These are phyloP conservation scores for Diuraphis noxia DNA, from an alignment of 1,140 invertebrate genomes.

Conservation along the genomic window DNA sequence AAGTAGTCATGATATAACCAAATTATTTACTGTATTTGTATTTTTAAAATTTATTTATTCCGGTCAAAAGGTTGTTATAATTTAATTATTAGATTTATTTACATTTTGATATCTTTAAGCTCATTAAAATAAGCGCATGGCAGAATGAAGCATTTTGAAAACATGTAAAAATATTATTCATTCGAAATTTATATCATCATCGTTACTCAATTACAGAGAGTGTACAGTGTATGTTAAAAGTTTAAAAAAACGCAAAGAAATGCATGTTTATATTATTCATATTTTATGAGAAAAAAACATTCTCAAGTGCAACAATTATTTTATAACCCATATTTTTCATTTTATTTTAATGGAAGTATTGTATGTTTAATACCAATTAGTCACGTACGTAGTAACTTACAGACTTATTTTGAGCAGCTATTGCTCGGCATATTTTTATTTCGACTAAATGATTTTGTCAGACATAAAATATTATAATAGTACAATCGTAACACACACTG, in stretches of 20 bases:
- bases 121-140: not conserved
- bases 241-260: not conserved
- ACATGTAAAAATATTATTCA: not conserved
- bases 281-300: not conserved
- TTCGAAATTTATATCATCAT: not conserved
- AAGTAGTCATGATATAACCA: not conserved
- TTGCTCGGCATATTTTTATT: no score
- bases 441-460: not conserved
- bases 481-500: not conserved
- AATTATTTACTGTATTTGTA: not conserved
- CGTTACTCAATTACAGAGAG: not conserved
- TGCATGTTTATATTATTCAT: not conserved
- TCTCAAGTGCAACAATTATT: not conserved
- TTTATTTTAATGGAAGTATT: not conserved
- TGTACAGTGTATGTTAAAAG: not conserved
- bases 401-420: no score
- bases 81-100: slow-evolving; percentile 19
- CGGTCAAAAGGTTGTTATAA: not conserved
- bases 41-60: not conserved
- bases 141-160: not conserved
- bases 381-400: not conserved
- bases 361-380: not conserved
- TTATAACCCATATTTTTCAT: not conserved
- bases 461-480: not conserved
- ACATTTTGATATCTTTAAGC: not conserved